These are phyloP conservation scores for Mercenaria mercenaria DNA, from an alignment of 1,140 invertebrate species.

Conservation along the genomic window DNA sequence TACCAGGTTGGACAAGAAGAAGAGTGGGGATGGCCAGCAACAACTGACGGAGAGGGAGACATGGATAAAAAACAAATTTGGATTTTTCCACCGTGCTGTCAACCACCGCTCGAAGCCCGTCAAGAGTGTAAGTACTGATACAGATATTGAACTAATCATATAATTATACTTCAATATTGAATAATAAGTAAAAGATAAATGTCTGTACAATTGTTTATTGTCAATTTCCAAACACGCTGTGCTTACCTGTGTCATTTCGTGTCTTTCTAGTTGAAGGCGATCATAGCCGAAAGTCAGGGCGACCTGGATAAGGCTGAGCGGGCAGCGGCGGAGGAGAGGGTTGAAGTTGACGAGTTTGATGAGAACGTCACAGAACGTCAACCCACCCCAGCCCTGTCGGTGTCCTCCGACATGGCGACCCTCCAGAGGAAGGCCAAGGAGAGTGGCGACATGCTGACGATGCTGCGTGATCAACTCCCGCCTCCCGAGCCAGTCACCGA, in stretches of 20 bases:
- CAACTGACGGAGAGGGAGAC: constrained; percentile 39
- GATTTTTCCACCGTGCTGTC: constrained; percentile 53
- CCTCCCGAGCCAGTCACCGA: constrained; percentile 49
- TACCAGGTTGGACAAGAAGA: constrained; percentile 55
- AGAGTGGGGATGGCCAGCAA: constrained; percentile 50
- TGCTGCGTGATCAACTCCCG: constrained; percentile 50
- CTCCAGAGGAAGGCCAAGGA: constrained; percentile 57
- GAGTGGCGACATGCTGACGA: constrained; percentile 59
- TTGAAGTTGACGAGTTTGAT: constrained; percentile 49
- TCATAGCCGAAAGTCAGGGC: constrained; percentile 39
- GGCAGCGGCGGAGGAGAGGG: constrained; percentile 35
- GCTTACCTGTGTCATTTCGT: constrained; percentile 48
- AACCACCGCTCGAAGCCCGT: constrained; percentile 38
- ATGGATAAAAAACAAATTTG: constrained; percentile 51
- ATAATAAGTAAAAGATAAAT: constrained; percentile 44
- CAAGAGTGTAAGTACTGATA: too few relatives aligned
- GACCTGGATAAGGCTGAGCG: constrained; percentile 42
- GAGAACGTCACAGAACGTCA: constrained; percentile 54
- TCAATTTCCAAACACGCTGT: constrained; percentile 50
- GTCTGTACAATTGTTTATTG: constrained; percentile 45
- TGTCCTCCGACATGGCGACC: constrained; percentile 41
- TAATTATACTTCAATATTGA: constrained; percentile 48
- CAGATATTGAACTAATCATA: constrained; percentile 51
- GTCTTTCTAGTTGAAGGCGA: constrained; percentile 49
- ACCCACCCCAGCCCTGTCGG: constrained; percentile 60